Conservation (phyloP, 2,797 vertebrate species). For the Crocodylus rhombifer region DNA sequence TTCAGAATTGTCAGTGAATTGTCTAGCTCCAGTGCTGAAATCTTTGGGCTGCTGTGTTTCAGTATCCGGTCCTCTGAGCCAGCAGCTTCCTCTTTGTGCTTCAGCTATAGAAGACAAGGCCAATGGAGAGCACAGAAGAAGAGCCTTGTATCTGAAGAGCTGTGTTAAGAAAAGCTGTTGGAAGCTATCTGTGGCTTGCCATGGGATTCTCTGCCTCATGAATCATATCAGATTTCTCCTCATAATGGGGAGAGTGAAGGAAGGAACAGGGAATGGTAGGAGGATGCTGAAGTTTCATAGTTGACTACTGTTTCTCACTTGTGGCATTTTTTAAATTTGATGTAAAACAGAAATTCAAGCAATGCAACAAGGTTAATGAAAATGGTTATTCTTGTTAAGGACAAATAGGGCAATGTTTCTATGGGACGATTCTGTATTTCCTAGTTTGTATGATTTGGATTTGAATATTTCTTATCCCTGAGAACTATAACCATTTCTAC, state of each 20-base stretch:
- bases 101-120: background rate
- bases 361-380: background rate
- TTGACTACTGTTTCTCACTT: background rate
- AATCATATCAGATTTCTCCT: fast-evolving
- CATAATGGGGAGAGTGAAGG: background rate
- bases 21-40: background rate
- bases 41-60: background rate
- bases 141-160: fast-evolving
- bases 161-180: background rate
- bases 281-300: background rate
- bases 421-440: background rate
- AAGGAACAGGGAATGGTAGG: background rate
- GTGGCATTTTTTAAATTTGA: background rate
- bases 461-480: background rate
- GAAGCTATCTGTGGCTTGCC: background rate
- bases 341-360: background rate
- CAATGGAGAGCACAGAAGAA: background rate
- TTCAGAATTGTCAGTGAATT: background rate
- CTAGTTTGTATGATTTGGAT: fast-evolving
- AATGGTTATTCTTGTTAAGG: background rate
- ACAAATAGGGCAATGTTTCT: fast-evolving
- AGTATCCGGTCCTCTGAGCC: background rate
- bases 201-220: fast-evolving
- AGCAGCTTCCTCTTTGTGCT: background rate
- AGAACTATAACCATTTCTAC: background rate